Conservation (phyloP, 2,888 invertebrate genomes). For the Chirona hameri region DNA sequence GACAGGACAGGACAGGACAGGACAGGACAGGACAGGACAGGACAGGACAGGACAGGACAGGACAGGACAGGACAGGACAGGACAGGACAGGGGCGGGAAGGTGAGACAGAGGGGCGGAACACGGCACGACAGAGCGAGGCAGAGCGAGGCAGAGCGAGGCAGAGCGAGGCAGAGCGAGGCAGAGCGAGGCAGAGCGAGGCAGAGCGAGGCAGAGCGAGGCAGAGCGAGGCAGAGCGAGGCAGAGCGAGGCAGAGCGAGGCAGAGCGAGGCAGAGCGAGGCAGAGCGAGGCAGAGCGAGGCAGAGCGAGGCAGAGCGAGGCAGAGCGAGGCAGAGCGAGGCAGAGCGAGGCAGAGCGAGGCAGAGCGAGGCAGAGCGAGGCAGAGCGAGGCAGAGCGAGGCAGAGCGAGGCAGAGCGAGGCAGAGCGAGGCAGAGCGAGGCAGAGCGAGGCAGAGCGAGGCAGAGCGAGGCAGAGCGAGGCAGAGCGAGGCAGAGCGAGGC, state of each 20-base stretch:
- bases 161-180: neutral
- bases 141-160: neutral
- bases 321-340: conserved; percentile 27
- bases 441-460: too few species aligned
- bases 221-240: too few species aligned
- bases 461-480: too few species aligned
- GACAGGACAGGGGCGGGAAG: neutral
- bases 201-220: too few species aligned
- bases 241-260: too few species aligned
- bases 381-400: neutral
- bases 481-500: too few species aligned
- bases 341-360: neutral
- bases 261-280: too few species aligned
- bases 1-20: conserved; percentile 23
- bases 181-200: too few species aligned
- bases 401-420: neutral
- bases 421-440: too few species aligned
- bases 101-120: conserved; percentile 12
- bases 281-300: too few species aligned
- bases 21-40: neutral
- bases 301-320: neutral
- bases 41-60: neutral
- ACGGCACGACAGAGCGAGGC: neutral
- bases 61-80: neutral
- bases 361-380: too few species aligned